phyloP scores from a whole-genome alignment of 2,113 vertebrate genomes.

The Syrmaticus mikado region DNA sequence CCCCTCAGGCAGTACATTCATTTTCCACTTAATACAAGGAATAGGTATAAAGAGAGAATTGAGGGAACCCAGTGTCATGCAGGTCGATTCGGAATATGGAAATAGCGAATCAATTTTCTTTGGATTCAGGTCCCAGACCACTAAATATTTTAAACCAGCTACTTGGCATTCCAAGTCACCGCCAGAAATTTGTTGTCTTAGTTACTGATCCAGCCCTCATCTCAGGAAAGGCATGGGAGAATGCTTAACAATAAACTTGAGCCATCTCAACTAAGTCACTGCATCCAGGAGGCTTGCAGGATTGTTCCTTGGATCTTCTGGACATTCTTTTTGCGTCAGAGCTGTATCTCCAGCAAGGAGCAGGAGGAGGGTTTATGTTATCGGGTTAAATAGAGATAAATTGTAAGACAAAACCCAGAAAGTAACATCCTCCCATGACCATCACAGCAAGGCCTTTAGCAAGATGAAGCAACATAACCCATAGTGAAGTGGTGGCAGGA shows the following conservation, averaged over 20 bases:
- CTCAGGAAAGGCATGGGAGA: neutral
- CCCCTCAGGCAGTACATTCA: neutral
- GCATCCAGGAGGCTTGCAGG: neutral
- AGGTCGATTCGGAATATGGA: neutral
- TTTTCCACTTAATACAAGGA: neutral
- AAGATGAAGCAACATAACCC: neutral
- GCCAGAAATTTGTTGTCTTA: neutral
- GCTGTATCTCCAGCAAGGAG: neutral
- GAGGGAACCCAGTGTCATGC: neutral
- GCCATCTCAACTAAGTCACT: neutral
- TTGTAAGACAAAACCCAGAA: neutral
- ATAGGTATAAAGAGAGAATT: neutral
- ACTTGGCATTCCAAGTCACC: conserved; percentile 7
- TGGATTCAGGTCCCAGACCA: neutral
- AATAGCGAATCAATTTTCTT: neutral
- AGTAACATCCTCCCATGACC: neutral
- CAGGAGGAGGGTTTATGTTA: neutral
- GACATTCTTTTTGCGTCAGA: neutral
- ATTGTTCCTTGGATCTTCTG: neutral
- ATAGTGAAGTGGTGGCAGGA: rapidly evolving
- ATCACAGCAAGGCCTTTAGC: neutral
- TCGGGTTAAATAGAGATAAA: neutral
- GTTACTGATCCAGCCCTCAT: conserved; percentile 4
- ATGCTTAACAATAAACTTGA: neutral
- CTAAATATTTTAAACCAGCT: conserved; percentile 12